Evolutionary conservation across 2,797 vertebrate genomes (phyloP).

Genomic region (Gymnocypris eckloni): DNA sequence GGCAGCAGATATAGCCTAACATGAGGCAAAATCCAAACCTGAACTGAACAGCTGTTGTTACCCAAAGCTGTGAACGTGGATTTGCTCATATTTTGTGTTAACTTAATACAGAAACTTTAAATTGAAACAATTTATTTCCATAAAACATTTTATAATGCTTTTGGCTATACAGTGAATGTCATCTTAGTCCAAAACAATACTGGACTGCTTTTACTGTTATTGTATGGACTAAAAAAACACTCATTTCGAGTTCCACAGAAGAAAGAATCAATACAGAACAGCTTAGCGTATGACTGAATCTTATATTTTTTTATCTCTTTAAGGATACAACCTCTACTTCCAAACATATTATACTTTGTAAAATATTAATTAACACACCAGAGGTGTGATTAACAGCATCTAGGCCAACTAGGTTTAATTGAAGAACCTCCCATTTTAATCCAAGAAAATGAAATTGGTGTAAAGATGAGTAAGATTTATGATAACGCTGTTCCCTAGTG

Average conservation of each 20-base stretch:
- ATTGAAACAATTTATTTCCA: background rate
- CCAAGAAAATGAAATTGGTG: conserved; percentile 12
- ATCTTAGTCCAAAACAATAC: background rate
- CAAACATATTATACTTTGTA: conserved; percentile 41
- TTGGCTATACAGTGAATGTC: background rate
- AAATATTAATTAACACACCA: conserved; percentile 49
- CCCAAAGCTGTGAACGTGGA: background rate
- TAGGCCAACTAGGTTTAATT: conserved; percentile 40
- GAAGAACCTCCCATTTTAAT: conserved; percentile 31
- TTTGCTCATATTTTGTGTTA: background rate
- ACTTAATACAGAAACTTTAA: background rate
- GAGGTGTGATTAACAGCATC: conserved; percentile 28
- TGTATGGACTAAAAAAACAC: background rate
- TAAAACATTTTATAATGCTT: background rate
- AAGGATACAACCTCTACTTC: background rate
- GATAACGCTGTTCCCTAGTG: background rate
- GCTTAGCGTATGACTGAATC: background rate
- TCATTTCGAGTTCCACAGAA: background rate
- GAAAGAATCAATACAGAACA: background rate
- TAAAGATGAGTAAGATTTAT: conserved; percentile 1
- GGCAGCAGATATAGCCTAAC: background rate
- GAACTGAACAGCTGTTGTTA: conserved; percentile 10
- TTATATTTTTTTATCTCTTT: too few relatives aligned
- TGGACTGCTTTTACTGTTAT: background rate
- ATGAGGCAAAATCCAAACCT: background rate